Percentiles rank a stretch among this genome's conserved stretches.
Evolutionary conservation across 2,113 vertebrate species (phyloP).

Genomic region (Percopsis transmontana): DNA sequence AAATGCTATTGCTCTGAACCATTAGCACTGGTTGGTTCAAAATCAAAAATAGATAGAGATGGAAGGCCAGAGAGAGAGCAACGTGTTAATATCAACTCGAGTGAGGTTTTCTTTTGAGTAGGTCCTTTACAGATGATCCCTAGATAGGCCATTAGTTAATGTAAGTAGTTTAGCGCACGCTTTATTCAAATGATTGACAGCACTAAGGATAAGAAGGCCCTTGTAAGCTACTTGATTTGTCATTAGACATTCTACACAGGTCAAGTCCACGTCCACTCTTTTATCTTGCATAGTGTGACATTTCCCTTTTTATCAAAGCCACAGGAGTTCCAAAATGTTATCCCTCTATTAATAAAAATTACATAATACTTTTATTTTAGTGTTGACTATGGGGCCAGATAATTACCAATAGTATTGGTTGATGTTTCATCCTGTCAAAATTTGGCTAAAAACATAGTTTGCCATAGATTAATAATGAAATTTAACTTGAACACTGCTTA

Average conservation of each 20-base stretch:
- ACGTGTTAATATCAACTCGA: conserved; percentile 55
- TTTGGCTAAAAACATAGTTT: no score
- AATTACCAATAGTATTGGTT: no score
- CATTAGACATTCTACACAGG: conserved; percentile 12
- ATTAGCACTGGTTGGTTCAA: background rate
- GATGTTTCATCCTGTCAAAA: no score
- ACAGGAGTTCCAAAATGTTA: no score
- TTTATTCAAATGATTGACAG: conserved; percentile 39
- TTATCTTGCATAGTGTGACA: no score
- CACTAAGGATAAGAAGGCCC: conserved; percentile 28
- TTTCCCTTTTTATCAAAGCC: no score
- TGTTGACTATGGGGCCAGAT: no score
- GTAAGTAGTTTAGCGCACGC: conserved; percentile 57
- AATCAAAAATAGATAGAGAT: background rate
- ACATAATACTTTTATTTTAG: no score
- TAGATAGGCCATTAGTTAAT: conserved; percentile 45
- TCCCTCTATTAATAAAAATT: no score
- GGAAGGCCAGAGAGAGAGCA: conserved; percentile 18
- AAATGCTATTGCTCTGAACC: no score
- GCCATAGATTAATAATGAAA: background rate
- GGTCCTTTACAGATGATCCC: conserved; percentile 36
- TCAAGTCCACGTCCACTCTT: no score
- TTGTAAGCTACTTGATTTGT: background rate
- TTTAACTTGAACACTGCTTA: background rate
- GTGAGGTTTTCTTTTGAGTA: conserved; percentile 34